Base-by-base conservation (phyloP, 2,888 invertebrate genomes). In the Hipparchia semele region DNA sequence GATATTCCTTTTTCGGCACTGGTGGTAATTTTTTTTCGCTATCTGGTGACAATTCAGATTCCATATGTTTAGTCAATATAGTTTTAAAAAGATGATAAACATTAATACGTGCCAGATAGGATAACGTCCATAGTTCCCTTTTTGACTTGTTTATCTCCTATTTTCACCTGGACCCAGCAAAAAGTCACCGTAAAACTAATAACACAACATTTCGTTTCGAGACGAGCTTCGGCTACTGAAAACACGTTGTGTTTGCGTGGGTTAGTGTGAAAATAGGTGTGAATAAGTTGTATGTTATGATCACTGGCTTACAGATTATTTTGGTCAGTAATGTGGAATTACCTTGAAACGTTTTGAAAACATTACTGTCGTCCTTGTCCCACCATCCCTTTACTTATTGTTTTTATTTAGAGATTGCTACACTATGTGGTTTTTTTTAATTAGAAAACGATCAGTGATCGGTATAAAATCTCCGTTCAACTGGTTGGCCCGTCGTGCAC, bases 1-100 rank as follows among this genome's bases (percentile, higher is more conserved):
- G 95, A 89, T 97, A 97, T 70, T 97, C 97, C 88, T 96, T 96
- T 81, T 96, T 94, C 76, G 97, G 97, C 81, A 96, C 94, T 78
- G 96, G 95, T 79, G 97, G 96, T 81, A 86, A 82, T 81, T 85
- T 85, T 87, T 87, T 89, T 78, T 87, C 86, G 87, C 86, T 90
- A 92, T 94, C 94, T 94, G 94, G 87, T 81, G 87, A 94, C 90
- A 93, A 94, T 92, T 88, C 87, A 94, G 94, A 90, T 93, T 92
- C 93, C 94, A 94, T 94, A 92, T 88, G 92, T 91, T 90, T 90
- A 86, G 83, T 84, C 84, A 84, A 83, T 81, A 78, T 10, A 66
- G n/a, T 72, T 68, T 23, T 61, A 59, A 66, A 60, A 33, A 66
- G 51, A 51, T 62, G 23, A 33, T 61, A 58, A 68, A 70, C 51